Evolutionary conservation across 2,797 vertebrate genomes (phyloP).

Genomic region (Heteromormyrus szaboi): DNA sequence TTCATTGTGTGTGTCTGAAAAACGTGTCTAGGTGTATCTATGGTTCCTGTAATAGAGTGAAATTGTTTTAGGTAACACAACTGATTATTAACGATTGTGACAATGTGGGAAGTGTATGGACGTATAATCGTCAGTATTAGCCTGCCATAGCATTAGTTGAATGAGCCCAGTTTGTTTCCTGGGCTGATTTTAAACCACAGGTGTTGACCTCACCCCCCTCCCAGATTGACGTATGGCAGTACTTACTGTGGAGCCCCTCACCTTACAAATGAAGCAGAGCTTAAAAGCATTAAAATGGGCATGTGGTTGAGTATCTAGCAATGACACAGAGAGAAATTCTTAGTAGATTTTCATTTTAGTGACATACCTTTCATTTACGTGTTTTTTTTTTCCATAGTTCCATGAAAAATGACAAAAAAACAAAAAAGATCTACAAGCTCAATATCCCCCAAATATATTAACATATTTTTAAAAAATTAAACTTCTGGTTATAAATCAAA

Average conservation of each 20-base stretch:
- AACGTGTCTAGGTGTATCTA: neutral
- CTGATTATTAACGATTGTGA: neutral
- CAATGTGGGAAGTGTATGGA: neutral
- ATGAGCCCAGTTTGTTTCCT: slow-evolving; percentile 54
- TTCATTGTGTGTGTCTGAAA: neutral
- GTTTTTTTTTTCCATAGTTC: neutral
- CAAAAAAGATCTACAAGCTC: neutral
- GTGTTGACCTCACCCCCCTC: slow-evolving; percentile 62
- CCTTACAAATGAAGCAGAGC: neutral
- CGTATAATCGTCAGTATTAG: slow-evolving; percentile 37
- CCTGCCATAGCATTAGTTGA: slow-evolving; percentile 64
- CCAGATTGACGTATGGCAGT: neutral
- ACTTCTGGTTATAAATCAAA: neutral
- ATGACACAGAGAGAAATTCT: neutral
- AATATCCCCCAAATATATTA: neutral
- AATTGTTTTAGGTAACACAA: neutral
- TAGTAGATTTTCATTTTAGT: neutral
- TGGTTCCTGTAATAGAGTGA: neutral
- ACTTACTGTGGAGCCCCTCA: neutral
- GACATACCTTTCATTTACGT: neutral
- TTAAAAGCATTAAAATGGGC: neutral
- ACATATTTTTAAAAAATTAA: neutral
- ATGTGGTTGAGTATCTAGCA: neutral
- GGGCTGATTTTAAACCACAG: slow-evolving; percentile 72
- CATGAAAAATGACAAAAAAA: neutral